phyloP scores from a whole-genome alignment of 2,113 vertebrate species.

The Emydura subglobosa region DNA sequence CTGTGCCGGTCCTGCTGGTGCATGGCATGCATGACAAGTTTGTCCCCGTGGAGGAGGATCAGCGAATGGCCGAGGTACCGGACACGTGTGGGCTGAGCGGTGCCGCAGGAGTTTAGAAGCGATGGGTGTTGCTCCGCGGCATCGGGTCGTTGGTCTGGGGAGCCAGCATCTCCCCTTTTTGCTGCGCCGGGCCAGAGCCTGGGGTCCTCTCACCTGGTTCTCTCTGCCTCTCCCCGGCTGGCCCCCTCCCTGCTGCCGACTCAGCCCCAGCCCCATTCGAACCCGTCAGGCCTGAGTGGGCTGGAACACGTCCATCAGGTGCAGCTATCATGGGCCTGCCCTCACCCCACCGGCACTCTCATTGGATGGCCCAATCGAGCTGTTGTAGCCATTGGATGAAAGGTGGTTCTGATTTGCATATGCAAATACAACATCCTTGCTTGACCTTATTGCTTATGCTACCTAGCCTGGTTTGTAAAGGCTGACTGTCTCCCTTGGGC shows the following conservation, averaged over 20 bases:
- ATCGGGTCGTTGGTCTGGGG: background rate
- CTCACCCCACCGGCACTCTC: no score
- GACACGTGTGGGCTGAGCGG: background rate
- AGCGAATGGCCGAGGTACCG: constrained; percentile 96
- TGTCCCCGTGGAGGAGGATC: constrained; percentile 95
- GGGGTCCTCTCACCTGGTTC: background rate
- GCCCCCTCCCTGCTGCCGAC: background rate
- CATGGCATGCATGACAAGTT: constrained; percentile 98
- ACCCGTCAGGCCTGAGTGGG: no score
- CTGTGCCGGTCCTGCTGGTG: constrained; percentile 92
- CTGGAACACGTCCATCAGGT: background rate
- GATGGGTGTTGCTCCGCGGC: no score
- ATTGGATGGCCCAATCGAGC: background rate
- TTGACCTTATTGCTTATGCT: no score
- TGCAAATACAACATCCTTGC: background rate
- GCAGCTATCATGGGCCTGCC: no score
- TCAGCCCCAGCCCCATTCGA: no score
- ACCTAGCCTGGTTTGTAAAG: no score
- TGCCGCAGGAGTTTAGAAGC: no score
- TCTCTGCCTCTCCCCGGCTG: background rate
- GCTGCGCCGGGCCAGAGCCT: no score
- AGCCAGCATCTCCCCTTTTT: background rate
- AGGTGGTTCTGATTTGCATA: background rate
- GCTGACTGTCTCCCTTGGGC: no score
- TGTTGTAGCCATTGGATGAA: background rate